Evolutionary conservation across 2,888 invertebrate genomes (phyloP).

Genomic region (Conchocele bisecta): DNA sequence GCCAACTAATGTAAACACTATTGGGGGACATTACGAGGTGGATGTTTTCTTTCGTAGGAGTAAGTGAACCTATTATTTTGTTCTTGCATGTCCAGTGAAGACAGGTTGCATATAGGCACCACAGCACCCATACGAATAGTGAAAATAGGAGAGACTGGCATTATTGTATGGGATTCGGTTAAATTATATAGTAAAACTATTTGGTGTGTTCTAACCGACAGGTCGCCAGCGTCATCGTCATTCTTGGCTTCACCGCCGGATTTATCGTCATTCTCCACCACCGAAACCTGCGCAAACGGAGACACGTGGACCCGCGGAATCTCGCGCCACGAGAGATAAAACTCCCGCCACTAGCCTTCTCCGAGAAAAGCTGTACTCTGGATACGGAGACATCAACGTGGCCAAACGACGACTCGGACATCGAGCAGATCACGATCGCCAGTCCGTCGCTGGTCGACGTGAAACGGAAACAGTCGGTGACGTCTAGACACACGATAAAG

Average conservation of each 20-base stretch:
- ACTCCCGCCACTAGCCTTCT: constrained; percentile 35
- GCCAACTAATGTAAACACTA: no score
- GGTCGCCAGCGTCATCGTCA: constrained; percentile 32
- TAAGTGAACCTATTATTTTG: no score
- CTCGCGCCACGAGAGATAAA: constrained; percentile 10
- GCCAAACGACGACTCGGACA: neutral
- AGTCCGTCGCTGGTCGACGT: constrained; percentile 40
- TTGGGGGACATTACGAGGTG: no score
- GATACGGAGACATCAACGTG: constrained; percentile 18
- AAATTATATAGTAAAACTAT: no score
- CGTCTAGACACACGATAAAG: constrained; percentile 11
- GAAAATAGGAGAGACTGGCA: no score
- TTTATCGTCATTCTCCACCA: constrained; percentile 40
- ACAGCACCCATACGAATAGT: no score
- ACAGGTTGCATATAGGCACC: no score
- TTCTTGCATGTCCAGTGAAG: no score
- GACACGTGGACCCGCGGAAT: neutral
- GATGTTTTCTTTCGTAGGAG: no score
- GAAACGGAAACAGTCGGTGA: constrained; percentile 3
- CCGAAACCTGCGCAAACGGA: constrained; percentile 14
- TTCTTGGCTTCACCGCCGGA: constrained; percentile 36
- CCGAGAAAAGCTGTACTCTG: constrained; percentile 35
- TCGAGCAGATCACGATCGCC: constrained; percentile 6
- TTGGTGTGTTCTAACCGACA: no score
- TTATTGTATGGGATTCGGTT: no score